Conservation (phyloP, 2,888 invertebrate species). For the Anthrax anthrax region DNA sequence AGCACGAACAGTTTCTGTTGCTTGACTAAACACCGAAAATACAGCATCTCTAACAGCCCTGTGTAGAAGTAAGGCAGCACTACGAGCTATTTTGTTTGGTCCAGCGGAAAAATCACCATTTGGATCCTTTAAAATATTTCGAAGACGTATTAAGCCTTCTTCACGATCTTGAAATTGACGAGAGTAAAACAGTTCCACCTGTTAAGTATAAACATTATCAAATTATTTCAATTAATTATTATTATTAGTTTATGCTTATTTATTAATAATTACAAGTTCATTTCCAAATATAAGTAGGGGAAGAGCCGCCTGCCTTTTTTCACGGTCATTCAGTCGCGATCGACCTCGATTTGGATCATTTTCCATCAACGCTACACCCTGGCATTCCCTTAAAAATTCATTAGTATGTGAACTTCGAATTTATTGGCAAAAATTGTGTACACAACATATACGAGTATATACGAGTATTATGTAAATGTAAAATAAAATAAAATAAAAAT, state of each 20-base stretch:
- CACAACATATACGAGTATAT: conserved; percentile 5
- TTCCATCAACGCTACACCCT: conserved; percentile 36
- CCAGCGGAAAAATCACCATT: conserved; percentile 23
- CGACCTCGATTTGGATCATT: conserved; percentile 35
- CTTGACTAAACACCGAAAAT: conserved; percentile 72
- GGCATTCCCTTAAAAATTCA: conserved; percentile 62
- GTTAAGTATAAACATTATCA: conserved; percentile 7
- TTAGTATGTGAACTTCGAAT: conserved; percentile 61
- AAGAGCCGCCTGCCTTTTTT: conserved; percentile 74
- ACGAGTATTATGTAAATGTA: neutral
- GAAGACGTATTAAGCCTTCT: conserved; percentile 60
- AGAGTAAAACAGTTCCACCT: conserved; percentile 83
- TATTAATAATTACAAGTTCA: conserved; percentile 48
- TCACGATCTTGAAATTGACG: conserved; percentile 83
- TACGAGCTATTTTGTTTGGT: conserved; percentile 64
- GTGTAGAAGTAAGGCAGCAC: conserved; percentile 64
- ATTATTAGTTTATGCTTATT: neutral
- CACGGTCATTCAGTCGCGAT: conserved; percentile 55
- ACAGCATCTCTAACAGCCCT: conserved; percentile 75
- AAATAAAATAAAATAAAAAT: conserved; percentile 2
- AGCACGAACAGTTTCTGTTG: conserved; percentile 65
- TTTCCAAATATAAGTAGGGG: conserved; percentile 86
- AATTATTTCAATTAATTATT: too few species aligned
- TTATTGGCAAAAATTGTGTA: conserved; percentile 6
- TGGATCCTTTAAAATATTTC: conserved; percentile 29